Base-by-base conservation (phyloP, 2,888 invertebrate species). In the Celastrina argiolus region DNA sequence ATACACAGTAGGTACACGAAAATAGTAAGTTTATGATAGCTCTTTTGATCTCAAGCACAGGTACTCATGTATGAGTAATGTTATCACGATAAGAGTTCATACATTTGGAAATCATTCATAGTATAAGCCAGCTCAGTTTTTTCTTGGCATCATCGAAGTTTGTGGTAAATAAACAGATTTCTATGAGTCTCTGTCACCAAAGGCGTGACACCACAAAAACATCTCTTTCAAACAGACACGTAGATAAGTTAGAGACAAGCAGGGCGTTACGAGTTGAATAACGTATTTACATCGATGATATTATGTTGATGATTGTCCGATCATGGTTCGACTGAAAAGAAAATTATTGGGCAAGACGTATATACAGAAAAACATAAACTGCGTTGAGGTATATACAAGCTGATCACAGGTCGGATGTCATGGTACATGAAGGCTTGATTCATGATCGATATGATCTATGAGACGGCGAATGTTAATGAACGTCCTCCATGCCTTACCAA, bases 401-500 rank as follows among this genome's bases (percentile, higher is more conserved):
- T 61, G 61, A 61, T 61, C 39, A 51, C 51, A 51, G 39, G 14
- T 39, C 22, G 61, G 12, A 61, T 39, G 61, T 59, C 34, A 51
- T 59, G 59, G 34, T 31, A 12, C 16, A 36, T 36, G 36, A 18
- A 28, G n/a, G 28, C 59, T 16, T 12, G 59, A 59, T 45, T 22
- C 34, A 10, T 61, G 61, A 61, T 61, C 5, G 34, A 39, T 61
- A 22, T 36, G 16, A 70, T 72, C 68, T 69, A 71, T 73, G 74
- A 69, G 71, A 70, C 71, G 72, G 70, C 70, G 26, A 51, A 51
- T 51, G 73, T 73, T 71, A 69, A 80, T 85, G 84, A 82, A 76
- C 77, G 76, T 74, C 68, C 64, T 75, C 71, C 74, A 71, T 74
- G 68, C 78, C 89, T 90, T 91, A 90, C 90, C 90, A 84, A 87